These are phyloP conservation scores for Chrysomela aeneicollis DNA, from an alignment of 2,888 invertebrate genomes.

Conservation along the genomic window DNA sequence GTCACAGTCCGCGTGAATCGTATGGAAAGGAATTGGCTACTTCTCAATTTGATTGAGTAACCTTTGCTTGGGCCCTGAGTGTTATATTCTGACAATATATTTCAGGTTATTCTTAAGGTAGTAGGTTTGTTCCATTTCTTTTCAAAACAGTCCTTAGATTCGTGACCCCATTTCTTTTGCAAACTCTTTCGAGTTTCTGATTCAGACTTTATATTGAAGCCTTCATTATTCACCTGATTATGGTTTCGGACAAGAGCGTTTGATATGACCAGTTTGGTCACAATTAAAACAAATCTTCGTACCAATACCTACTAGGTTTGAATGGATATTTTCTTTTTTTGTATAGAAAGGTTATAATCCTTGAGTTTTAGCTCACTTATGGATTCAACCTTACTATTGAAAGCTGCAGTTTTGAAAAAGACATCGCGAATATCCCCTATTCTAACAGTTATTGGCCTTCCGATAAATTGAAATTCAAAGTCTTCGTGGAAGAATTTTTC, in stretches of 20 bases:
- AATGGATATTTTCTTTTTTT: background rate
- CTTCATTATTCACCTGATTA: too few relatives aligned
- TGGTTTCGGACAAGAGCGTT: slow-evolving; percentile 4
- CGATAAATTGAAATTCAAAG: slow-evolving; percentile 23
- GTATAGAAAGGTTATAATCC: too few relatives aligned
- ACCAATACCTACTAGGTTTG: too few relatives aligned
- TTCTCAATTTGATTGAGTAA: background rate
- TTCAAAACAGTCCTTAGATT: too few relatives aligned
- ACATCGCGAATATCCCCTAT: background rate
- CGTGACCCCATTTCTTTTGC: too few relatives aligned
- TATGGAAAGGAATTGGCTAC: background rate
- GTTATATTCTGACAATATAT: background rate
- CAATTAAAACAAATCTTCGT: slow-evolving; percentile 6
- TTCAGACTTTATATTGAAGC: too few relatives aligned
- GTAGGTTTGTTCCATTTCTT: too few relatives aligned
- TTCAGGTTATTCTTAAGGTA: too few relatives aligned
- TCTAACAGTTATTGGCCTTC: slow-evolving; percentile 7
- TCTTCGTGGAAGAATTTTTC: slow-evolving; percentile 9
- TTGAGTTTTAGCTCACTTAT: background rate
- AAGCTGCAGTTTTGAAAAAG: background rate
- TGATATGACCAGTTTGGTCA: slow-evolving; percentile 1
- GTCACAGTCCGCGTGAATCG: background rate
- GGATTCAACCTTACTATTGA: too few relatives aligned
- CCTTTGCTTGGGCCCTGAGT: background rate
- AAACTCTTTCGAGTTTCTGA: too few relatives aligned